phyloP scores from a whole-genome alignment of 2,113 vertebrate genomes.

The Seriola dumerili region DNA sequence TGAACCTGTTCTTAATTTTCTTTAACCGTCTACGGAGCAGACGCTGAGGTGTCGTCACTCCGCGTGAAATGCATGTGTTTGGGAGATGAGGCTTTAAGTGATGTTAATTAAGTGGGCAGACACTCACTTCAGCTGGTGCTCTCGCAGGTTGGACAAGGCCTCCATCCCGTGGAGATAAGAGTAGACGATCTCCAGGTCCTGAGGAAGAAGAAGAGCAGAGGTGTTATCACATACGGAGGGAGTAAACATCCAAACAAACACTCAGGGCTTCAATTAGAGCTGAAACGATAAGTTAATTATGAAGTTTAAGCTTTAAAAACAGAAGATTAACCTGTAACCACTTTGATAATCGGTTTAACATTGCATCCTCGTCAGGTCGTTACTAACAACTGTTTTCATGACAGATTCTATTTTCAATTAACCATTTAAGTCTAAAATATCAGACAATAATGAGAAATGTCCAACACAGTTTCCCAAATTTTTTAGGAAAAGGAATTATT shows the following conservation, averaged over 20 bases:
- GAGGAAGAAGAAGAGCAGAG: conserved; percentile 32
- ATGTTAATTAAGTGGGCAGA: conserved; percentile 29
- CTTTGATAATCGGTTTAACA: background rate
- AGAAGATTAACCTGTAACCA: background rate
- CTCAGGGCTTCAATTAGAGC: background rate
- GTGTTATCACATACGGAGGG: background rate
- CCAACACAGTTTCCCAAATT: too few species aligned
- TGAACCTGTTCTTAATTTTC: background rate
- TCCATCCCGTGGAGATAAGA: conserved; percentile 99
- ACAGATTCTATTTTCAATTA: too few species aligned
- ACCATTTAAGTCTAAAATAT: too few species aligned
- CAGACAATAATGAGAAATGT: too few species aligned
- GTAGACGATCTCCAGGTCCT: conserved; percentile 99
- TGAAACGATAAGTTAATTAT: background rate
- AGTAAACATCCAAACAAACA: background rate
- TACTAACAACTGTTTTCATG: too few species aligned
- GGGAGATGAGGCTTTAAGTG: conserved; percentile 6
- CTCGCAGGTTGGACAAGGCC: conserved; percentile 96
- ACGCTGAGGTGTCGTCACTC: conserved; percentile 24
- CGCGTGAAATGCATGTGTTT: background rate
- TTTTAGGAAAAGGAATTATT: too few species aligned
- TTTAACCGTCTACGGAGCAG: background rate
- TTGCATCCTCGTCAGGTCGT: too few species aligned
- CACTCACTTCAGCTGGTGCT: conserved; percentile 95
- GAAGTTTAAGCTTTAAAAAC: background rate